Percentiles rank a stretch among this genome's conserved stretches.
These are phyloP conservation scores for Agrypnia vestita DNA, from an alignment of 1,140 invertebrate genomes.

Conservation along the genomic window DNA sequence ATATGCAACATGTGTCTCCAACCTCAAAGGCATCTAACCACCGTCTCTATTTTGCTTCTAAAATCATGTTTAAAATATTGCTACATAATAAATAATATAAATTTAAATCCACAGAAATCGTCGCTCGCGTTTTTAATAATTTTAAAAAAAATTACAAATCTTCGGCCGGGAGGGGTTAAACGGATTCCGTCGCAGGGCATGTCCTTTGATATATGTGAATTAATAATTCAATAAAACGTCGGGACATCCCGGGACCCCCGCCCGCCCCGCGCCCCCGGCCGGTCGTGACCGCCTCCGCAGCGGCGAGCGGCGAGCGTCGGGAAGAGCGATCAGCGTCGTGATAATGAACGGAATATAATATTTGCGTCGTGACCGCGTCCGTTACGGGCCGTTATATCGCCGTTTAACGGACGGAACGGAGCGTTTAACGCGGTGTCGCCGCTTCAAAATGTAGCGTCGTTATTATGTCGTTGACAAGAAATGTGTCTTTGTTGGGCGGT, in stretches of 20 bases:
- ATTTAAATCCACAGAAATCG: too few species aligned
- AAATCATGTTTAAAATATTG: too few species aligned
- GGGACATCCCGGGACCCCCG: constrained; percentile 44
- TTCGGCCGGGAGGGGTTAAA: not conserved
- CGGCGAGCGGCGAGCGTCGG: not conserved
- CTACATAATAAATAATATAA: too few species aligned
- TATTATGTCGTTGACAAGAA: constrained; percentile 37
- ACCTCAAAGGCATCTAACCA: too few species aligned
- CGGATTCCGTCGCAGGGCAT: constrained; percentile 16
- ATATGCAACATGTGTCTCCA: too few species aligned
- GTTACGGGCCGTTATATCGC: constrained; percentile 33
- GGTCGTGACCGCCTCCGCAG: constrained; percentile 19
- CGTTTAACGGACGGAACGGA: constrained; percentile 37
- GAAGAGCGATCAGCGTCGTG: constrained; percentile 36
- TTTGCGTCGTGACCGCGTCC: constrained; percentile 53
- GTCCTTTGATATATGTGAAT: constrained; percentile 50
- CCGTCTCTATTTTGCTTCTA: too few species aligned
- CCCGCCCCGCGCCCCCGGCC: constrained; percentile 2
- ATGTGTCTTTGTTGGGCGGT: constrained; percentile 13
- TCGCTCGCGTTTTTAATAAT: not conserved
- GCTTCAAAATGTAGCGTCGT: constrained; percentile 29
- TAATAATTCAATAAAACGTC: constrained; percentile 57
- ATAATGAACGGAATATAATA: constrained; percentile 55
- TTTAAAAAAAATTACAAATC: not conserved
- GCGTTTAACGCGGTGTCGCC: constrained; percentile 19